phyloP scores from a whole-genome alignment of 2,888 invertebrate species.

The Lasioglossum zephyrum region DNA sequence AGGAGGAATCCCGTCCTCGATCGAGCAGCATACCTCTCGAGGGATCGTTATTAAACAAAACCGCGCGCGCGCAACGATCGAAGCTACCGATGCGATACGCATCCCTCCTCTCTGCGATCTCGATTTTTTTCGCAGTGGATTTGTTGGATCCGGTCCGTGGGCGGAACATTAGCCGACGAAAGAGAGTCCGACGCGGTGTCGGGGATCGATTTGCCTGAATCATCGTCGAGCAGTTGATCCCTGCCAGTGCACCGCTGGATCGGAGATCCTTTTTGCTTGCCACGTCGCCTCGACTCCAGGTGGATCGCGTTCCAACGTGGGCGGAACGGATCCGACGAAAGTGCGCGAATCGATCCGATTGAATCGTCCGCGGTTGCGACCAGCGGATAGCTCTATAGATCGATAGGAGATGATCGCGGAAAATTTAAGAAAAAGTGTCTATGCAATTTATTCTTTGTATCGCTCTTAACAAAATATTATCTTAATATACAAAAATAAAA shows the following conservation, averaged over 20 bases:
- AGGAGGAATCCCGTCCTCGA: neutral
- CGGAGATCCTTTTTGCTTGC: conserved; percentile 28
- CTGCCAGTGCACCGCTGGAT: conserved; percentile 28
- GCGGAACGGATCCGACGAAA: conserved; percentile 53
- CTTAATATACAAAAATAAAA: too few relatives aligned
- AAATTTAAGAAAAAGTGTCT: too few relatives aligned
- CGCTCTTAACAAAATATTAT: too few relatives aligned
- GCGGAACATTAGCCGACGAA: conserved; percentile 63
- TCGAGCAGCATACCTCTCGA: neutral
- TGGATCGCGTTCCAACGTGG: conserved; percentile 53
- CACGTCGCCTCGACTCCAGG: conserved; percentile 34
- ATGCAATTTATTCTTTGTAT: too few relatives aligned
- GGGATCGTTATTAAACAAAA: conserved; percentile 44
- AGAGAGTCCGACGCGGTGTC: conserved; percentile 41
- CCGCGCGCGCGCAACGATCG: conserved; percentile 23
- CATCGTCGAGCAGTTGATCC: conserved; percentile 57
- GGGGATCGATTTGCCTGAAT: conserved; percentile 63
- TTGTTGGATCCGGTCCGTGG: conserved; percentile 36
- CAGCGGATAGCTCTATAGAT: conserved; percentile 28
- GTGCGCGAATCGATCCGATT: conserved; percentile 50
- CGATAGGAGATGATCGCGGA: neutral
- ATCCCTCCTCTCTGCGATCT: neutral
- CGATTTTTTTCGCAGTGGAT: conserved; percentile 14
- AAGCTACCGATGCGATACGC: conserved; percentile 42
- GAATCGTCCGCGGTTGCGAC: conserved; percentile 40